A percentile compares a stretch with the other conserved stretches of the same genome.
These are phyloP conservation scores for Galaxea fascicularis DNA, from an alignment of 92 coral and sea anemone genomes.

Conservation along the genomic window DNA sequence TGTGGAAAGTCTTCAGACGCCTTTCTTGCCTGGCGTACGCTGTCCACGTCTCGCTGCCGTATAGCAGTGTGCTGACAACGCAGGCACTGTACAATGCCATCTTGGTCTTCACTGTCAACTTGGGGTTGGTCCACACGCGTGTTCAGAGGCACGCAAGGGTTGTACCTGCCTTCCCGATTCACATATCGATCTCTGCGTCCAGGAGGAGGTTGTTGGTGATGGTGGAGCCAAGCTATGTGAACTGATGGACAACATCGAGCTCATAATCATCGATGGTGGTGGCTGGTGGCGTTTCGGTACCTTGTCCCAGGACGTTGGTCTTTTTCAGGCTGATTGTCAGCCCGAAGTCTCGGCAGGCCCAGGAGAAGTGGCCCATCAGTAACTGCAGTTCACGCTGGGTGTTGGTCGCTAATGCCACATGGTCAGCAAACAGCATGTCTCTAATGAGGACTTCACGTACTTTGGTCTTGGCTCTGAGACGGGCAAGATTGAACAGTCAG, in stretches of 20 bases:
- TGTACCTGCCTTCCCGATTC: no score
- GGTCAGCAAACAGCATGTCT: conserved; percentile 51
- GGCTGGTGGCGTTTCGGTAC: background rate
- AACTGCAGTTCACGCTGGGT: conserved; percentile 34
- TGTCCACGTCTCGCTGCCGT: no score
- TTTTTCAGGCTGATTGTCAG: conserved; percentile 19
- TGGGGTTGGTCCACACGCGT: no score
- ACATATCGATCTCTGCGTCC: no score
- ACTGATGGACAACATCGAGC: conserved; percentile 16
- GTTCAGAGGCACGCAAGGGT: no score
- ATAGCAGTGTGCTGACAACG: no score
- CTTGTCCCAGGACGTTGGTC: conserved; percentile 26
- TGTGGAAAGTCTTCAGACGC: no score
- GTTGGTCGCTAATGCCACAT: conserved; percentile 40
- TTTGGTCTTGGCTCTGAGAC: conserved; percentile 48
- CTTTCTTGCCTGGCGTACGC: no score
- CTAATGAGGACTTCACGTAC: conserved; percentile 20
- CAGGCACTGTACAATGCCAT: no score
- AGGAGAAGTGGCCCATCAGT: conserved; percentile 24
- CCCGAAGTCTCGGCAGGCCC: conserved; percentile 26
- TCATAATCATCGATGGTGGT: conserved; percentile 2
- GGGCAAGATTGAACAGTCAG: conserved; percentile 30
- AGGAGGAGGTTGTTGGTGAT: conserved; percentile 34
- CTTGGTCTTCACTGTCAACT: no score
- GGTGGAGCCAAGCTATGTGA: conserved; percentile 28